Conservation (phyloP, 2,797 vertebrate species). For the Cuniculus paca region DNA sequence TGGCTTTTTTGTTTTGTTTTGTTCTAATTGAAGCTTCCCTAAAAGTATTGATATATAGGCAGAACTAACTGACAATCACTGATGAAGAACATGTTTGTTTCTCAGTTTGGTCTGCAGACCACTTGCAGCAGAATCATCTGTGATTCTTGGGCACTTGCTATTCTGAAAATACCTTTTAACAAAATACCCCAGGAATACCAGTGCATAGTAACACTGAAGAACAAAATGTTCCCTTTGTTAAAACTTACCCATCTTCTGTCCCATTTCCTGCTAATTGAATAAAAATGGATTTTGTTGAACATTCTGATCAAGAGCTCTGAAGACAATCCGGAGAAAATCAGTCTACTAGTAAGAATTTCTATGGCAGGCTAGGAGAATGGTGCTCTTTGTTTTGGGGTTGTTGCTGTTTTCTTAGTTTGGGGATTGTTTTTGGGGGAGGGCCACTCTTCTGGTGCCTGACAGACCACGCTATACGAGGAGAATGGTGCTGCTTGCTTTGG, state of each 20-base stretch:
- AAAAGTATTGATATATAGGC: background rate
- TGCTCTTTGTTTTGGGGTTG: background rate
- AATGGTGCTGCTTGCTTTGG: background rate
- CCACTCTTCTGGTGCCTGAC: background rate
- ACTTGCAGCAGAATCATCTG: background rate
- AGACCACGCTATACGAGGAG: background rate
- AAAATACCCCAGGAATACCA: background rate
- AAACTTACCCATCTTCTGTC: background rate
- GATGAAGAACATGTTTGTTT: background rate
- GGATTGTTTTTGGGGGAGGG: background rate
- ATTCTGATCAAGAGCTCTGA: background rate
- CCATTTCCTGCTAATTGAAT: slow-evolving; percentile 11
- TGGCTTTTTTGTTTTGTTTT: background rate
- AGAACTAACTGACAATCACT: slow-evolving; percentile 28
- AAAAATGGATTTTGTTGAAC: slow-evolving; percentile 7
- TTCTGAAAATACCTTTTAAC: slow-evolving; percentile 42
- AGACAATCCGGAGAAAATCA: slow-evolving; percentile 9
- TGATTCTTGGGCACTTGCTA: background rate
- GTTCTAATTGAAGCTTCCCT: background rate
- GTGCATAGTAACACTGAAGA: slow-evolving; percentile 1
- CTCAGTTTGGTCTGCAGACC: background rate
- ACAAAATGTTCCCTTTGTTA: background rate
- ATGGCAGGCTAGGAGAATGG: background rate
- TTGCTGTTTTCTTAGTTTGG: background rate
- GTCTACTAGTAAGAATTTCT: slow-evolving; percentile 11